A percentile compares a stretch with the other conserved stretches of the same genome.
phyloP scores from a whole-genome alignment of 2,113 vertebrate genomes.

The Charina bottae region DNA sequence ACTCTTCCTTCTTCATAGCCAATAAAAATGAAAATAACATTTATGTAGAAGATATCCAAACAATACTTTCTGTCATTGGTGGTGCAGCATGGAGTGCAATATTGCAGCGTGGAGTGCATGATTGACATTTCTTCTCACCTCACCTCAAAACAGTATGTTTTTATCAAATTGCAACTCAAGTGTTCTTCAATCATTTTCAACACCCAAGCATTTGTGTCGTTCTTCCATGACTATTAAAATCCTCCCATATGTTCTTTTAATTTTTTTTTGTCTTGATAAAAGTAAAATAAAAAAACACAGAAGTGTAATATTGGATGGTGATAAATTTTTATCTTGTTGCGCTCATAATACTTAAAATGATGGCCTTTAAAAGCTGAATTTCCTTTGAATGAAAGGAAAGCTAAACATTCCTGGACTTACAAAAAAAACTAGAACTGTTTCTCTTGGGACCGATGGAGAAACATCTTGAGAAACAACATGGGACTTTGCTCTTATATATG shows the following conservation, averaged over 20 bases:
- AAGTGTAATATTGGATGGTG: neutral
- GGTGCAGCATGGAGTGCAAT: slow-evolving; percentile 26
- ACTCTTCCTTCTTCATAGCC: neutral
- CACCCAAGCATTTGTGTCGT: neutral
- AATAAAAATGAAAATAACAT: slow-evolving; percentile 33
- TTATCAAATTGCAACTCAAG: slow-evolving; percentile 15
- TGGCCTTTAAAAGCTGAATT: slow-evolving; percentile 27
- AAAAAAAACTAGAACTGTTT: too few species aligned
- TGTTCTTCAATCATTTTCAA: slow-evolving; percentile 20
- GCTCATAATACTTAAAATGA: slow-evolving; percentile 25
- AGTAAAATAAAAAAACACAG: neutral
- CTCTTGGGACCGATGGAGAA: too few species aligned
- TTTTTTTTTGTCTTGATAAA: neutral
- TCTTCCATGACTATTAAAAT: slow-evolving; percentile 10
- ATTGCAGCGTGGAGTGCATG: slow-evolving; percentile 28
- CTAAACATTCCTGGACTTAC: neutral
- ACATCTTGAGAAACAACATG: too few species aligned
- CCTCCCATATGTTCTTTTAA: neutral
- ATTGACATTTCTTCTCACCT: slow-evolving; percentile 61
- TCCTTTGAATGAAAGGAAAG: neutral
- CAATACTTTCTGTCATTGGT: slow-evolving; percentile 32
- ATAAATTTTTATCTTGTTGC: slow-evolving; percentile 19
- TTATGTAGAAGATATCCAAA: slow-evolving; percentile 44
- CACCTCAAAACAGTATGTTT: slow-evolving; percentile 27
- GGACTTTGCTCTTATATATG: too few species aligned